Base-by-base conservation (phyloP, 1,140 invertebrate species). In the Zelostemma sp. region DNA sequence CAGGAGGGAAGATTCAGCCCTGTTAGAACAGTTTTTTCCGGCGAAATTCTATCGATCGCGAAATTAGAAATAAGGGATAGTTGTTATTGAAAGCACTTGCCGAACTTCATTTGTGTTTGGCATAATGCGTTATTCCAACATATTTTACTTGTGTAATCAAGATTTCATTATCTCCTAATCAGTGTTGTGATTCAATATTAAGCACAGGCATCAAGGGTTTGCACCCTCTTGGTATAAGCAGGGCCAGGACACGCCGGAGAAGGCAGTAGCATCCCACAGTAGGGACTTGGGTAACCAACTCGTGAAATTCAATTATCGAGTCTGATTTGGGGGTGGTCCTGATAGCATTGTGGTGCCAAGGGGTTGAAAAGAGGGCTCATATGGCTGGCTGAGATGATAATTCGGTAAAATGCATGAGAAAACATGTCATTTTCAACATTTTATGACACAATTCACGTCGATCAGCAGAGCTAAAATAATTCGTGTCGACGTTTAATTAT, bases 241-340 rank as follows among this genome's bases (percentile, higher is more conserved):
- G 62, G 50, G 57, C 57, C 25, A 51, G 46, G 43, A 68, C 28
- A 41, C 51, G 58, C 54, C 54, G 59, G 72, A 60, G 75, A 66
- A 68, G 56, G 69, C 67, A 66, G 67, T 58, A 67, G 72, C 66
- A 74, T 74, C 66, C 72, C 74, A 68, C 65, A 70, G 70, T 71
- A 71, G 73, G 80, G 79, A 75, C 80, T 79, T 76, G 81, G 83
- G 75, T 83, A 84, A 84, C 81, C 81, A 85, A 82, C 80, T 85
- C 77, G 81, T 85, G 81, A 84, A 84, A 84, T 85, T 84, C 82
- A 85, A 85, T 85, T 85, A 84, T 79, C 80, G 78, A 80, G 81
- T 78, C 77, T 78, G 77, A 78, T 73, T 73, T 68, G 76, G 77
- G 79, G 77, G 77, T 75, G 62, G 72, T 54, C 61, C 71, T 61